These are phyloP conservation scores for Cricetomys ansorgei DNA, from an alignment of 2,113 vertebrate genomes.

Conservation along the genomic window DNA sequence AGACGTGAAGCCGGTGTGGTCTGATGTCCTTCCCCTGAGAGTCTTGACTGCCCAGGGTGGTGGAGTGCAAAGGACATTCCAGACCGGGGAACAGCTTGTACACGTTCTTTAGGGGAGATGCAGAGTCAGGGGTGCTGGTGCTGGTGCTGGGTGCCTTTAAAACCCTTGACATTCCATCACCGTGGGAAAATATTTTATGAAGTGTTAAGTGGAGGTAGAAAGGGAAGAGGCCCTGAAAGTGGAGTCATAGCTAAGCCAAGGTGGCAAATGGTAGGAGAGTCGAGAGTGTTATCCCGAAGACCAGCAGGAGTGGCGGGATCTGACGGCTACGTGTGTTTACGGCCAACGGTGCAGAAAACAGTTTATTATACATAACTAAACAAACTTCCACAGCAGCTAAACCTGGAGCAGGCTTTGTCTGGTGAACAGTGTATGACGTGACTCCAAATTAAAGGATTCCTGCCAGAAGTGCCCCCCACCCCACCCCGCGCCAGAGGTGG, in stretches of 20 bases:
- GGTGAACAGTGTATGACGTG: rapidly evolving
- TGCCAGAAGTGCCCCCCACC: background rate
- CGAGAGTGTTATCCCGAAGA: rapidly evolving
- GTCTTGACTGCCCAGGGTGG: background rate
- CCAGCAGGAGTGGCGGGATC: rapidly evolving
- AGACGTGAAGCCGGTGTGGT: background rate
- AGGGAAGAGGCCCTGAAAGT: background rate
- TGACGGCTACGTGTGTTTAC: too few relatives aligned
- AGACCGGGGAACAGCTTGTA: background rate
- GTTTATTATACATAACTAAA: too few relatives aligned
- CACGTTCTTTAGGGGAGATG: background rate
- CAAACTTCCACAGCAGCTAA: too few relatives aligned
- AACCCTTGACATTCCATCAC: background rate
- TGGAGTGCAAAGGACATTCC: background rate
- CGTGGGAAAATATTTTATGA: background rate
- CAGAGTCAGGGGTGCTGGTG: background rate
- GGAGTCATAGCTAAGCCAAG: rapidly evolving
- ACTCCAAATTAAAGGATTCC: background rate
- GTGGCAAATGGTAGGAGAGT: background rate
- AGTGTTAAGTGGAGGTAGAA: rapidly evolving
- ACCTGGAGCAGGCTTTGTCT: rapidly evolving
- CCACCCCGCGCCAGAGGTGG: too few relatives aligned
- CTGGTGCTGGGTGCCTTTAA: rapidly evolving
- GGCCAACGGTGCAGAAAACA: too few relatives aligned
- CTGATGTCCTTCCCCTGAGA: background rate